Base-by-base conservation (phyloP, 2,888 invertebrate species). In the Muschampia plurimacula region DNA sequence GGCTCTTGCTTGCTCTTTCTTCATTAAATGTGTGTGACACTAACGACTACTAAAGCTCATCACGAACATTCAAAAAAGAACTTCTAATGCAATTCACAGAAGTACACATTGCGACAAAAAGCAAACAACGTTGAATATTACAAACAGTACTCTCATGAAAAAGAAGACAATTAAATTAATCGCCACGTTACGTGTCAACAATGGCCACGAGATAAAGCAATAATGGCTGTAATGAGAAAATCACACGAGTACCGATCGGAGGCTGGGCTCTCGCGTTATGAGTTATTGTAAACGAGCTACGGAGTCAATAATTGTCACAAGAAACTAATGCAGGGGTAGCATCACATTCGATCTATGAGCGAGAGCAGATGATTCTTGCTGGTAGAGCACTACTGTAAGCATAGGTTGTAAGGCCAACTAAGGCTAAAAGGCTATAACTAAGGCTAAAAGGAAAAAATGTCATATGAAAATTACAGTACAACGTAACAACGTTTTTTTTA, bases 191-290 rank as follows among this genome's bases (percentile, higher is more conserved):
- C 72, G 72, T 72, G 67, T 72, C 62, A 44, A 72, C 72, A 67
- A 72, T 72, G 72, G 70, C 65, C 70, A 13, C 41, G 59, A 71
- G 71, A 72, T 72, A 72, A 59, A 72, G 72, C 72, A 66, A 62
- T 67, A 52, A 69, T 52, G 63, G 28, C 6, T 22, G 10, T 67
- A 72, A 72, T 72, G 72, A 67, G 72, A 72, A 67, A 72, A 67
- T 72, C 72, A 72, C 72, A 72, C 72, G 72, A 52, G 66, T 66
- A 71, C 66, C 36, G 71, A 71, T 71, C 66, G 66, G 62, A 44
- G 52, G 32, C 39, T 39, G 10, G 60, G 36, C 10, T 28, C 52
- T 15, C 63, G 44, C 46, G 28, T 28, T 41, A 69, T 59, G 57
- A 71, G 65, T 65, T 65, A 67, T 65, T n/a, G 66, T 70, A 46